Percentiles rank a stretch among this genome's conserved stretches.
These are phyloP conservation scores for Apteryx mantelli DNA, from an alignment of 2,113 vertebrate genomes.

Conservation along the genomic window DNA sequence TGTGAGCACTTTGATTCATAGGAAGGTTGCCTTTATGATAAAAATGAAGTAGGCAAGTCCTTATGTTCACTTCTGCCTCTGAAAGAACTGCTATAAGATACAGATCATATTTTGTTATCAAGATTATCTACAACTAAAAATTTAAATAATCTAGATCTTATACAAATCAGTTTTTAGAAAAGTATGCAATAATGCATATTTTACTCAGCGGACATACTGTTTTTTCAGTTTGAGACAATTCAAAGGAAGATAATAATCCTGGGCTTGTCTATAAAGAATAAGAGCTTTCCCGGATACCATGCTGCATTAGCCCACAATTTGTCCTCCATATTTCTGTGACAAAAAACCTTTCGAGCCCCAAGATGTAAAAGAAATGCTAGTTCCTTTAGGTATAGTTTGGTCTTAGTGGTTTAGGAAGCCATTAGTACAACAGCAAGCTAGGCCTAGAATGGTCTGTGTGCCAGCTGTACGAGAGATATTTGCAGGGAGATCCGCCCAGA, in stretches of 20 bases:
- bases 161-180: neutral
- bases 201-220: neutral
- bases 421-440: neutral
- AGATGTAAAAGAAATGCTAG: neutral
- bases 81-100: neutral
- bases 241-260: neutral
- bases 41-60: neutral
- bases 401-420: neutral
- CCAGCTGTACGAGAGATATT: neutral
- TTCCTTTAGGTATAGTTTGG: neutral
- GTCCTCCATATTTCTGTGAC: neutral
- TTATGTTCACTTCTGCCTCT: neutral
- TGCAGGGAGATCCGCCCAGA: rapidly evolving
- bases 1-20: neutral
- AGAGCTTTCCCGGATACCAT: neutral
- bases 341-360: neutral
- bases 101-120: neutral
- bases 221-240: neutral
- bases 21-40: neutral
- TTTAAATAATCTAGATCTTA: neutral
- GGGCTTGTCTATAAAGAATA: neutral
- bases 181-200: neutral
- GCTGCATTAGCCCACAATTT: neutral
- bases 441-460: rapidly evolving
- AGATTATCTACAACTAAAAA: neutral